Base-by-base conservation (phyloP, 2,888 invertebrate genomes). In the Diploptera punctata region DNA sequence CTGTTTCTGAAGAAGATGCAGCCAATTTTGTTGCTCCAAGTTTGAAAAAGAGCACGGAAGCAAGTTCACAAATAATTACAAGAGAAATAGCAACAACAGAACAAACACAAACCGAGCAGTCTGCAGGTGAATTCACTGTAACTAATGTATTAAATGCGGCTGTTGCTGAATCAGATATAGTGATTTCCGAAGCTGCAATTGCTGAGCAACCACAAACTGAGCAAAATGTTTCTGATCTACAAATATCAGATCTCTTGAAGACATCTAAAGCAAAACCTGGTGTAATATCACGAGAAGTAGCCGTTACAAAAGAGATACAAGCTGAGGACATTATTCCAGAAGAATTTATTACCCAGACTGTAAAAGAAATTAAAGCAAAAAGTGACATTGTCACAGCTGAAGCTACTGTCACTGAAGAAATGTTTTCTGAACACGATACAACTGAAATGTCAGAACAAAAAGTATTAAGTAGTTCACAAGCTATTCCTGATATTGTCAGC, bases 391-490 rank as follows among this genome's bases (percentile, higher is more conserved):
- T 67, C 19, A 60, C 72, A 1, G 60, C 43, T 54, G 65, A 73
- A 60, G 75, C 67, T 9, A 67, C 73, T n/a, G 31, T 71, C 13
- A 67, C 60, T 33, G 67, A 73, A 38, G 49, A 71, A 61, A 38
- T 43, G 24, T n/a, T 67, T 21, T n/a, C 62, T 44, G 69, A 75
- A 43, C 68, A 71, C 52, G 31, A 69, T 19, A 13, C 68, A 4
- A 19, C 61, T 31, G 70, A 71, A n/a, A 29, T 74, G 13, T 52
- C 74, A 21, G 7, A 7, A 9, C 57, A 68, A 52, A 61, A 43
- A 47, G 7, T 31, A 19, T 60, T 60, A 3, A 68, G 67, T 13
- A 19, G 62, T 10, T 68, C 49, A 0, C 68, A 67, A 21, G 76
- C 74, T 10, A 60, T 19, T 26, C 24, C 57, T 18, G 62, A 68